Evolutionary conservation across 1,140 invertebrate species (phyloP).

Genomic region (Harlomillsia oculata): DNA sequence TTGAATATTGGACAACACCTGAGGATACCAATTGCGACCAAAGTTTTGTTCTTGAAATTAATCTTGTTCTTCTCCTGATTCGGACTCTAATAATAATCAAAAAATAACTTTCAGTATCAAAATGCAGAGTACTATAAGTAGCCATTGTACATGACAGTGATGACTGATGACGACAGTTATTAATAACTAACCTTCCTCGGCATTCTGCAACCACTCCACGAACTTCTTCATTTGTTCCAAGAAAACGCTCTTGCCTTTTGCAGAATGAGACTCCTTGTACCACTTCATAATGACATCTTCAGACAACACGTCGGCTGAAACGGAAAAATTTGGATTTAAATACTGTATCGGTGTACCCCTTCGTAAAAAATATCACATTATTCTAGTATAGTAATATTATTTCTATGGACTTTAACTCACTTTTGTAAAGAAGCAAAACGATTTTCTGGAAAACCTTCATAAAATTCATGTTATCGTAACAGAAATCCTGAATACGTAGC

Average conservation of each 20-base stretch:
- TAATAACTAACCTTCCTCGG: constrained; percentile 66
- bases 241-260: constrained; percentile 93
- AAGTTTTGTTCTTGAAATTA: constrained; percentile 5
- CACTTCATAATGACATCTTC: constrained; percentile 87
- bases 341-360: background rate
- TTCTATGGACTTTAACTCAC: constrained; percentile 51
- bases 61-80: constrained; percentile 35
- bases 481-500: constrained; percentile 89
- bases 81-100: constrained; percentile 31
- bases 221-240: constrained; percentile 96
- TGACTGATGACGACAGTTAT: constrained; percentile 18
- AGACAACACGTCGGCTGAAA: constrained; percentile 66
- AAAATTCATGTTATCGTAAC: constrained; percentile 97
- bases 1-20: background rate
- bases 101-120: constrained; percentile 16
- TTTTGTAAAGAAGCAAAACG: constrained; percentile 90
- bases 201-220: constrained; percentile 91
- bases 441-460: constrained; percentile 98
- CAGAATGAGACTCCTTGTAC: constrained; percentile 83
- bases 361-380: background rate
- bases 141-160: constrained; percentile 35
- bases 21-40: background rate
- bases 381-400: too few relatives aligned
- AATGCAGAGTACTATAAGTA: background rate
- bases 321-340: background rate